A percentile compares a stretch with the other conserved stretches of the same genome.
These are phyloP conservation scores for Callipepla californica DNA, from an alignment of 2,113 vertebrate genomes.

Conservation along the genomic window DNA sequence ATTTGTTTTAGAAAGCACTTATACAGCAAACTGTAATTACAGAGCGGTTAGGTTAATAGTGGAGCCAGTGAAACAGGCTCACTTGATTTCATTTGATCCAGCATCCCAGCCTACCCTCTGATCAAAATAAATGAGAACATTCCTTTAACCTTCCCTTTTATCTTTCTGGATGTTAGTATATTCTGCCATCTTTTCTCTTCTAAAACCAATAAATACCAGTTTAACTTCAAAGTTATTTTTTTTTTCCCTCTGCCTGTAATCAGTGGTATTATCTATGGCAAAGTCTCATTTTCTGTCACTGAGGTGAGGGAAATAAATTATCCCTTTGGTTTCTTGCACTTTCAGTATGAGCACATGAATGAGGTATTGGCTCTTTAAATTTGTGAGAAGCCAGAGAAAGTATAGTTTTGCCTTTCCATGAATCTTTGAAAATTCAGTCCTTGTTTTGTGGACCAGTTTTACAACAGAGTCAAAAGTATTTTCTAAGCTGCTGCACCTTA, in stretches of 20 bases:
- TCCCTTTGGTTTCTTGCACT: neutral
- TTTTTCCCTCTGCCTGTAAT: neutral
- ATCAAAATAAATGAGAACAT: neutral
- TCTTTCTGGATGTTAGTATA: neutral
- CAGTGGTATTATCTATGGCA: neutral
- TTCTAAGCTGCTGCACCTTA: neutral
- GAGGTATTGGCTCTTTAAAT: neutral
- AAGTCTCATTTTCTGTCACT: neutral
- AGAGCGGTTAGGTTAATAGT: neutral
- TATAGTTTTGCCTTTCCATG: neutral
- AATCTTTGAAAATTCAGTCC: neutral
- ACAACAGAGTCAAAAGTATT: neutral
- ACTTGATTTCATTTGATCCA: neutral
- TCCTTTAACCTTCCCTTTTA: neutral
- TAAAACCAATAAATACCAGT: neutral
- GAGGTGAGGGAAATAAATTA: neutral
- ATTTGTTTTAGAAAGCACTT: constrained; percentile 28
- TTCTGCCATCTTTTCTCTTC: neutral
- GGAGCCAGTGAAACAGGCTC: neutral
- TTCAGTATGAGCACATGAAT: neutral
- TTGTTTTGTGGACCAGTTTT: neutral
- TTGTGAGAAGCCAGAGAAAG: too few relatives aligned
- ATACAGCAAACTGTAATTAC: neutral
- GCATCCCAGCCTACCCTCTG: neutral
- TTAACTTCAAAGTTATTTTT: neutral